Percentiles rank a stretch among this genome's conserved stretches.
These are phyloP conservation scores for Himalopsyche tibetana DNA, from an alignment of 2,888 invertebrate species.

Conservation along the genomic window DNA sequence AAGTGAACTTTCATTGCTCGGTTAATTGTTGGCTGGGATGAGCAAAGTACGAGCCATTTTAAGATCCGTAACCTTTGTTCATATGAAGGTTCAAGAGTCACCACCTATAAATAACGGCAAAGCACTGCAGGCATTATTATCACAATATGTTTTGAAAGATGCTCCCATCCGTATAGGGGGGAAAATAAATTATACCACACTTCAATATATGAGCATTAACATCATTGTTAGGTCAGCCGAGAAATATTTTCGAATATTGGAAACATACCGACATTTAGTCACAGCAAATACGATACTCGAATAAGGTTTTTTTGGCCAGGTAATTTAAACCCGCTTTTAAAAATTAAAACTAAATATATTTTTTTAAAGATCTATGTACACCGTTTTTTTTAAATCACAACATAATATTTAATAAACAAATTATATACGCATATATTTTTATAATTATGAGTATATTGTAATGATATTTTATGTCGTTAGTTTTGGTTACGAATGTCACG, in stretches of 20 bases:
- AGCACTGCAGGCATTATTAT: constrained; percentile 61
- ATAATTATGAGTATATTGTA: no score
- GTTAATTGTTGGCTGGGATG: constrained; percentile 17
- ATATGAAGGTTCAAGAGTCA: constrained; percentile 61
- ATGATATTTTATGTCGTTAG: no score
- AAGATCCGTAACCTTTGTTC: constrained; percentile 54
- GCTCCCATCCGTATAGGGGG: constrained; percentile 41
- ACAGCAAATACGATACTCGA: constrained; percentile 64
- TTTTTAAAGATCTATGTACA: no score
- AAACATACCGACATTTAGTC: constrained; percentile 64
- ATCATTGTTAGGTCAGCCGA: constrained; percentile 59
- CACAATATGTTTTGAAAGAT: constrained; percentile 61
- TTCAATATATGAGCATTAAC: constrained; percentile 55
- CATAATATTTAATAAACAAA: no score
- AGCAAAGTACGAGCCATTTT: constrained; percentile 53
- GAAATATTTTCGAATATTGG: constrained; percentile 52
- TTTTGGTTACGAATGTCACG: no score
- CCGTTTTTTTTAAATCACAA: no score
- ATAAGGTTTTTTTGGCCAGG: background rate
- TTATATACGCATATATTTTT: no score
- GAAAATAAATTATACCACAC: constrained; percentile 55
- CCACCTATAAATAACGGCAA: constrained; percentile 60
- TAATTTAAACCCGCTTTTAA: background rate
- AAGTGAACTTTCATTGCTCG: constrained; percentile 15
- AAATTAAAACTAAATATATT: no score